Conservation (phyloP, 2,113 vertebrate species). For the Falco punctatus region DNA sequence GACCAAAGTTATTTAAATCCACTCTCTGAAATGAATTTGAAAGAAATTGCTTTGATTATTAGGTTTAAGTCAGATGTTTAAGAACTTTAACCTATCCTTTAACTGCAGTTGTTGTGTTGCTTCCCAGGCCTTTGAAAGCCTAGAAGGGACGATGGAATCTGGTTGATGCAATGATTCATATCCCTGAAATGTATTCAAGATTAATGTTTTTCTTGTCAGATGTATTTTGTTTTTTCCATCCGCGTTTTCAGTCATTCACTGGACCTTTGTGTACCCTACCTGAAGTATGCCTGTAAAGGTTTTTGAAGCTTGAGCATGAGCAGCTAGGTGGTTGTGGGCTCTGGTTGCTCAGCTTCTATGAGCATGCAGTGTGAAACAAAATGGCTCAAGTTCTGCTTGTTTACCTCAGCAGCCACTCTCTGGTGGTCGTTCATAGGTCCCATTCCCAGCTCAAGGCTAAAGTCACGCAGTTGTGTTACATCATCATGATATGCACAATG, state of each 20-base stretch:
- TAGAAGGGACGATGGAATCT: background rate
- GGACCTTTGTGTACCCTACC: background rate
- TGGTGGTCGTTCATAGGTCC: background rate
- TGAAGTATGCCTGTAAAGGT: accelerated
- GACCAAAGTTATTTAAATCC: background rate
- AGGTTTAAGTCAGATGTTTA: background rate
- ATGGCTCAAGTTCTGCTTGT: background rate
- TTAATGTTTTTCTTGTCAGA: background rate
- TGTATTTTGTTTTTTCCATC: background rate
- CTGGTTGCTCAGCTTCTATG: background rate
- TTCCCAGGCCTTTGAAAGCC: background rate
- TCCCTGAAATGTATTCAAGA: background rate
- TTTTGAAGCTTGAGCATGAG: background rate
- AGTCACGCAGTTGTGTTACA: background rate
- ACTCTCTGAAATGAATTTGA: background rate
- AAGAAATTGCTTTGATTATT: background rate
- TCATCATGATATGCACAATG: accelerated
- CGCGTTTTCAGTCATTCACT: background rate
- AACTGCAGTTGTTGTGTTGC: background rate
- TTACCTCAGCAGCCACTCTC: background rate
- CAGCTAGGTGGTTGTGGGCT: background rate
- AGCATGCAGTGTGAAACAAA: background rate
- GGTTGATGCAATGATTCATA: background rate
- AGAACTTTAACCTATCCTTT: background rate
- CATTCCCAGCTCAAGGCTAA: background rate